Percentiles rank a stretch among this genome's conserved stretches.
Conservation (phyloP, 2,888 invertebrate genomes). For the Sericinus montela region DNA sequence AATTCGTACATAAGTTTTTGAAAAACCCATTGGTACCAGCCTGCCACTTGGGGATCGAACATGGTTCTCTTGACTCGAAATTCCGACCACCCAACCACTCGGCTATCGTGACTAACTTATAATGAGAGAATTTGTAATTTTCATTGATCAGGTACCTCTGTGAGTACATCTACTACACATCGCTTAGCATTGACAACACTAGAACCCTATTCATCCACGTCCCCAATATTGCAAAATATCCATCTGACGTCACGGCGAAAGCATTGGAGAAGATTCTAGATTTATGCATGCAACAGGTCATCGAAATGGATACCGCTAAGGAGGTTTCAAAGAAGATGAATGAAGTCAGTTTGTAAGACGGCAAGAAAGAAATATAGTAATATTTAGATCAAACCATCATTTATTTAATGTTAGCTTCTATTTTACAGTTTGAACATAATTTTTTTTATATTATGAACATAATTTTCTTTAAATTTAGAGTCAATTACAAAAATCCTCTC, state of each 20-base stretch:
- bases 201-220: constrained; percentile 89
- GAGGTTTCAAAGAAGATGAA: constrained; percentile 31
- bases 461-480: no score
- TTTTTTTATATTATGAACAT: no score
- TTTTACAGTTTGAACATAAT: no score
- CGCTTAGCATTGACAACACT: constrained; percentile 80
- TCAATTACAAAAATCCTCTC: no score
- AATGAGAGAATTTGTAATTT: neutral
- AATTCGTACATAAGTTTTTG: no score
- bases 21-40: no score
- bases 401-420: no score
- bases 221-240: constrained; percentile 82
- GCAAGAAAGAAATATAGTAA: neutral
- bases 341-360: constrained; percentile 21
- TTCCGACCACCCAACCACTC: no score
- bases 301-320: constrained; percentile 29
- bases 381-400: neutral
- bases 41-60: no score
- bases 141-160: constrained; percentile 84
- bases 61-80: no score
- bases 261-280: constrained; percentile 62
- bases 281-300: constrained; percentile 49
- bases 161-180: constrained; percentile 90
- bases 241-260: constrained; percentile 77
- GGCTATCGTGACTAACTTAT: no score